Evolutionary conservation across 2,113 vertebrate species (phyloP).

Genomic region (Tichodroma muraria): DNA sequence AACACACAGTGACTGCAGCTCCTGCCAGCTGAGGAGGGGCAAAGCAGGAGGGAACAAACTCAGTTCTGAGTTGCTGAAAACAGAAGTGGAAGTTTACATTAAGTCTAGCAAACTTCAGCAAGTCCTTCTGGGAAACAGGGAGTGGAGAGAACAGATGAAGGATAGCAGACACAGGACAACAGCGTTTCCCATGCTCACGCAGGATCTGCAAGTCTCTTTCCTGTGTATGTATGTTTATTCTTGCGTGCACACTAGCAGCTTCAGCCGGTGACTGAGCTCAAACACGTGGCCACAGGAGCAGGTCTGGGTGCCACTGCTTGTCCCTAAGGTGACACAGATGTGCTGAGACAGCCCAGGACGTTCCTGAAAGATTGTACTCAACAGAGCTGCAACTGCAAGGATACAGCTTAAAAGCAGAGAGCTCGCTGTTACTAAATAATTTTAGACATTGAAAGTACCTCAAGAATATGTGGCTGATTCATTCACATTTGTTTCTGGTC

Average conservation of each 20-base stretch:
- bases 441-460: neutral
- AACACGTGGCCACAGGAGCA: fast-evolving
- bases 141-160: neutral
- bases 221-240: fast-evolving
- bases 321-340: neutral
- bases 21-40: neutral
- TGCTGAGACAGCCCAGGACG: neutral
- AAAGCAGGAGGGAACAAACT: neutral
- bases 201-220: neutral
- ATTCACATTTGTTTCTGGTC: neutral
- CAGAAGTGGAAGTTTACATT: neutral
- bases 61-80: neutral
- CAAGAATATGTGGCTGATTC: neutral
- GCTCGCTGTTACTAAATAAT: neutral
- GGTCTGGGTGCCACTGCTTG: fast-evolving
- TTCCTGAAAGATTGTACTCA: neutral
- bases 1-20: neutral
- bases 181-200: neutral
- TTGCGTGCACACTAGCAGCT: neutral
- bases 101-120: neutral
- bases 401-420: neutral
- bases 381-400: neutral
- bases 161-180: neutral
- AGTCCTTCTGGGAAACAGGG: neutral
- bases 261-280: neutral